Base-by-base conservation (phyloP, 1,140 invertebrate species). In the Cecropterus lyciades region DNA sequence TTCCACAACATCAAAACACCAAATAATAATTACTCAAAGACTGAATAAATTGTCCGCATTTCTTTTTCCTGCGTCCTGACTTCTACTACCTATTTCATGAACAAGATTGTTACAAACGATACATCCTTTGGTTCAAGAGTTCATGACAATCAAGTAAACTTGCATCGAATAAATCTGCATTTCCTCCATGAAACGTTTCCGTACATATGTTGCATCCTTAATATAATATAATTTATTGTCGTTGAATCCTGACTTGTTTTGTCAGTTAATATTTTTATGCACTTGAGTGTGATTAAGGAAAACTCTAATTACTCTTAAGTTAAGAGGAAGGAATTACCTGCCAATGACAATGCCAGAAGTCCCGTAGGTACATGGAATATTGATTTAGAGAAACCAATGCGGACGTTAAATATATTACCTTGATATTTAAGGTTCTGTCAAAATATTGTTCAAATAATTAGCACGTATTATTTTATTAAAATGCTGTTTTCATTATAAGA, bases 271-370 rank as follows among this genome's bases (percentile, higher is more conserved):
- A 51, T 51, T 51, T 8, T 27, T 24, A 51, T 51, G 20, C 27
- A 51, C 48, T 51, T 27, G 11, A 17, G 48, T 51, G 17, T 27
- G 48, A 27, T n/a, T 27, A n/a, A 51, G 48, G 48, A 51, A 51
- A 51, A 51, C n/a, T 27, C 11, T 51, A 24, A 40, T 40, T 40
- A 17, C 20, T 24, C 20, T 1, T 24, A n/a, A 27, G 24, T 27
- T 27, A 51, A 13, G 15, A 51, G 48, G 48, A 51, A 51, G 48
- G 48, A 51, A 51, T 27, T 13, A 13, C 16, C 11, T 51, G 48
- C 11, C 48, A 51, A 51, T 51, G 48, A 51, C 14, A 15, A 20
- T 17, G 46, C 0, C 20, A 24, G 17, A 51, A 11, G 17, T 48
- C 46, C 15, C 11, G 37, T 24, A 27, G n/a, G n/a, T 16, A 13